Base-by-base conservation (phyloP, 1,140 invertebrate species). In the Drosophila carrolli region DNA sequence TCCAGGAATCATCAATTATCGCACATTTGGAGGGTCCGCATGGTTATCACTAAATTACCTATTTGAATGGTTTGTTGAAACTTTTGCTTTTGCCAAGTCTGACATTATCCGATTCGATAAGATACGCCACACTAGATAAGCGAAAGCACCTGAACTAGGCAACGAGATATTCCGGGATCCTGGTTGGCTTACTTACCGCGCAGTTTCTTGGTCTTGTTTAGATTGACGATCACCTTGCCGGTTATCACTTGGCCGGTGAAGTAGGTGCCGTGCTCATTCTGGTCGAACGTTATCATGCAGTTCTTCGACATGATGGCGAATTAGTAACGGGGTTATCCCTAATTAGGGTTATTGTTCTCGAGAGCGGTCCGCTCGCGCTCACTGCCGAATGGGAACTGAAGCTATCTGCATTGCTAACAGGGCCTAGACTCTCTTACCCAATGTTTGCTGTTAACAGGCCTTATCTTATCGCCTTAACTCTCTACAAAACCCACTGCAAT, bases 241-340 rank as follows among this genome's bases (percentile, higher is more conserved):
- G 91, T 92, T 9, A 94, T 91, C 35, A 90, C 93, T 80, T 94
- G 93, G 11, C 94, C 94, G 23, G 93, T 93, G 88, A 93, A 94
- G 78, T 94, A 94, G 5, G 93, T 92, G 38, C 84, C 91, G 23
- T 92, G 91, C 13, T 93, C 93, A 79, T 93, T 94, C 68, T 94
- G 81, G 78, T 92, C 93, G 58, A 94, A 93, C 38, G 92, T 84
- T 55, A 94, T 93, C 60, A 91, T 81, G 81, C 93, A 93, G 41
- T 91, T 81, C 14, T 88, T 91, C 5, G 85, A 81, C 80, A 91
- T 91, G 66, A 48, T 37, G 53, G 50, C 29, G 47, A 44, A 32
- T 13, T 4, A 14, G 29, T 43, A n/a, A 13, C 8, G 5, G 5
- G 32, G 5, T n/a, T n/a, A 8, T 27, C n/a, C 10, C 40, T 38